phyloP scores from a whole-genome alignment of 2,113 vertebrate species.

The Strix aluco region DNA sequence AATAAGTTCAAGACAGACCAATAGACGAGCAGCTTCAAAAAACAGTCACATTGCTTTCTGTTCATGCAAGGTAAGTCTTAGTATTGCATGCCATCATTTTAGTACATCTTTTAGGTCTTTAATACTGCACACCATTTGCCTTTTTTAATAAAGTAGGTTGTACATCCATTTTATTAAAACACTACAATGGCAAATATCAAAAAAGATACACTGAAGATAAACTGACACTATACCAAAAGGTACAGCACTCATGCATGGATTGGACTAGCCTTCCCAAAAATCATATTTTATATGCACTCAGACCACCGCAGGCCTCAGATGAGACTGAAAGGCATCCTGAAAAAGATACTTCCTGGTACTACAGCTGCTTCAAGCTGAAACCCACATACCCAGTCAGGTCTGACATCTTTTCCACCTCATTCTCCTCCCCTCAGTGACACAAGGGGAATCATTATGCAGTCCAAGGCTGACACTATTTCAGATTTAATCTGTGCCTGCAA shows the following conservation, averaged over 20 bases:
- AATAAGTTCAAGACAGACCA: not conserved
- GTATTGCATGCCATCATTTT: not conserved
- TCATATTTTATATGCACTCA: not conserved
- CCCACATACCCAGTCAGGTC: not conserved
- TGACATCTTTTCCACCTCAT: not conserved
- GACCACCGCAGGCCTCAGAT: not conserved
- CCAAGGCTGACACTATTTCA: not conserved
- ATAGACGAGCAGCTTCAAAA: not conserved
- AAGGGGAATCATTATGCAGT: not conserved
- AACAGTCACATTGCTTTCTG: not conserved
- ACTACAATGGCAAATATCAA: not conserved
- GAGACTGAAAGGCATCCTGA: not conserved
- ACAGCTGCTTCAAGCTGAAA: not conserved
- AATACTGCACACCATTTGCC: not conserved
- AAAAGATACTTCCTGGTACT: not conserved
- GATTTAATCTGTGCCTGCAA: conserved; percentile 14
- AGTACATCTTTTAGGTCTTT: not conserved
- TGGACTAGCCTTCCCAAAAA: rapidly evolving
- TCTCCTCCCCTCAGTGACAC: not conserved
- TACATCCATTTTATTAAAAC: not conserved
- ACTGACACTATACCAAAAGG: rapidly evolving
- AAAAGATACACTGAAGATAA: not conserved
- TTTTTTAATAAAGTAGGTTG: not conserved
- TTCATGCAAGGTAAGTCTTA: not conserved
- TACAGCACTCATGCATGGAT: not conserved